A percentile compares a stretch with the other conserved stretches of the same genome.
Conservation (phyloP, 1,140 invertebrate species). For the Rhizoglyphus robini region DNA sequence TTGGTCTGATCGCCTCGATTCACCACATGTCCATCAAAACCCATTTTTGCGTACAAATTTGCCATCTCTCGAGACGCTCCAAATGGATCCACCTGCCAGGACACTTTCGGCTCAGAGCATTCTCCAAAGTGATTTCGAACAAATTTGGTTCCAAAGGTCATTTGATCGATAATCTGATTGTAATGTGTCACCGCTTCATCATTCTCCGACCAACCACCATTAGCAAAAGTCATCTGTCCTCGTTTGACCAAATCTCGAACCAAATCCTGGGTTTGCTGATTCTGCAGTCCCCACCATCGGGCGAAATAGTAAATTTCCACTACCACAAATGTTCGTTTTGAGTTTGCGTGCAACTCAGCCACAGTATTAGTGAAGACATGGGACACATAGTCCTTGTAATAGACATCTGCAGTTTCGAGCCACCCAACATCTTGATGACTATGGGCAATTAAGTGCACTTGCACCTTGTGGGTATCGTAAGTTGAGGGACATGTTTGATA, state of each 20-base stretch:
- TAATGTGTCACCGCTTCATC: conserved; percentile 86
- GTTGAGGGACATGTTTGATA: conserved; percentile 24
- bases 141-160: conserved; percentile 45
- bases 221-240: conserved; percentile 73
- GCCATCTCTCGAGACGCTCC: conserved; percentile 47
- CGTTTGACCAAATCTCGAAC: conserved; percentile 32
- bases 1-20: conserved; percentile 10
- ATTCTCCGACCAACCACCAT: conserved; percentile 79
- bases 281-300: conserved; percentile 73
- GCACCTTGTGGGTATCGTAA: conserved; percentile 27
- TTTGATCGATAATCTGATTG: conserved; percentile 83
- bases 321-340: conserved; percentile 46
- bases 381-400: conserved; percentile 46
- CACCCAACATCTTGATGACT: conserved; percentile 42
- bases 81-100: conserved; percentile 53
- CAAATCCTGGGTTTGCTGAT: conserved; percentile 40
- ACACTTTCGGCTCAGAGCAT: conserved; percentile 42
- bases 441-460: conserved; percentile 39
- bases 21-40: conserved; percentile 19
- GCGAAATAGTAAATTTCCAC: conserved; percentile 73
- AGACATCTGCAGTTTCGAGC: conserved; percentile 39
- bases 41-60: conserved; percentile 41
- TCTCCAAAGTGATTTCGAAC: conserved; percentile 44
- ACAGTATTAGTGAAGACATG: conserved; percentile 83
- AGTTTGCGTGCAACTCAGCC: conserved; percentile 55